Base-by-base conservation (phyloP, 2,113 vertebrate species). In the Forbesichthys papilliferus region DNA sequence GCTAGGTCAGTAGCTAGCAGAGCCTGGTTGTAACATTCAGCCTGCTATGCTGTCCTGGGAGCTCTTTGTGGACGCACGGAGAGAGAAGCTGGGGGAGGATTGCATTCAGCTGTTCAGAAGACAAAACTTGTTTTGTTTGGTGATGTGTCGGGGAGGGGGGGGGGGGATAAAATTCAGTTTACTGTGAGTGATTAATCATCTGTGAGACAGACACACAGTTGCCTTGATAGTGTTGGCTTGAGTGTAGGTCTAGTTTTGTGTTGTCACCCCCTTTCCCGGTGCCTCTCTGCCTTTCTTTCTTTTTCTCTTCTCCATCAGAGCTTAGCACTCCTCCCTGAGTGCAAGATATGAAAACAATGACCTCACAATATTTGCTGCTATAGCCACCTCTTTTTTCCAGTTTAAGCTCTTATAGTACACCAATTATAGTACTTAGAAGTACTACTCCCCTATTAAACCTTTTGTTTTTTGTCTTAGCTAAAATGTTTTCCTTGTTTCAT, bases 61-160 rank as follows among this genome's bases (percentile, higher is more conserved):
- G 70, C 60, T 69, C 75, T 78, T 65, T 79, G 77, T 73, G 69
- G 70, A 61, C 68, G 74, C 60, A 51, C 0, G 27, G 51, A 46
- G 65, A 67, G 16, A 57, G 64, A 61, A 61, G 66, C 71, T 1
- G 71, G 10, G 64, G 83, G 86, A 78, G 84, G 84, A 83, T 88
- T 84, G 78, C 83, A 81, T 86, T 91, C 82, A 69, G 84, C 79
- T 85, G 84, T 86, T 80, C 72, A 27, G 71, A 71, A 86, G 81
- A 92, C 90, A 89, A 82, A 89, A 88, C 89, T 80, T 86, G 89
- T 90, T 91, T 92, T 90, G 90, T 90, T 87, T 84, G 70, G 68
- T 58, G 68, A 69, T 66, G 54, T 27, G 20, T 20, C 1, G 20
- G 27, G 27, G 27, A 3, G 84, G 80, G 65, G 9, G 72, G 55